Evolutionary conservation across 2,113 vertebrate species (phyloP).

Genomic region (Corythornis madagascariensis): DNA sequence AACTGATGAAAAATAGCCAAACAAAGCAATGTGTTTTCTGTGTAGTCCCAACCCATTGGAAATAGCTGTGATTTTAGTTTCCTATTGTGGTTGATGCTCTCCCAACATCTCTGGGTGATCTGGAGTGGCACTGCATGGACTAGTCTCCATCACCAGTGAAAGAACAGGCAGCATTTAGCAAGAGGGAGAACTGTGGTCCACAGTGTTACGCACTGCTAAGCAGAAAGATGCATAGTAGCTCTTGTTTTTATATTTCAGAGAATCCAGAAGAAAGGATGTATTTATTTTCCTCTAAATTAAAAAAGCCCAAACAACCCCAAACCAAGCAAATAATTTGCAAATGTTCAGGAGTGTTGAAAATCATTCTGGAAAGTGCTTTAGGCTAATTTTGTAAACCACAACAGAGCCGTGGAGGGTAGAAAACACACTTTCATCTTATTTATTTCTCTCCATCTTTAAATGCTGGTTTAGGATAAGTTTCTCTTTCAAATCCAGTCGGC

Average conservation of each 20-base stretch:
- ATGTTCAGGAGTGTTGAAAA: constrained; percentile 26
- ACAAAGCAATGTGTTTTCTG: background rate
- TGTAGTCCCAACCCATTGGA: background rate
- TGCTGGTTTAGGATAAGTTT: background rate
- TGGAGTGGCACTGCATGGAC: background rate
- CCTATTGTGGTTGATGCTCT: background rate
- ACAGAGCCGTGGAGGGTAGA: background rate
- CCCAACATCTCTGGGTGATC: background rate
- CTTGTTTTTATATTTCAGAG: background rate
- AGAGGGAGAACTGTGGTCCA: background rate
- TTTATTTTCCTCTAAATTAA: background rate
- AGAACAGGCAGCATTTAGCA: background rate
- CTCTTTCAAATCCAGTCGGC: background rate
- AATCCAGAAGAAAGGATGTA: background rate
- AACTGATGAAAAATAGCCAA: background rate
- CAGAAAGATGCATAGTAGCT: background rate
- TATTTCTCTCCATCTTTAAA: constrained; percentile 7
- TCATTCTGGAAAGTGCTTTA: constrained; percentile 18
- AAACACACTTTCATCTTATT: constrained; percentile 47
- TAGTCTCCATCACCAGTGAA: background rate
- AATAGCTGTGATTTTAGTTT: background rate
- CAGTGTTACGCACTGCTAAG: background rate
- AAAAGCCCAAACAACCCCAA: background rate
- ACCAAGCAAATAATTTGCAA: constrained; percentile 29
- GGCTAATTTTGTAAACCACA: constrained; percentile 39